Evolutionary conservation across 2,113 vertebrate genomes (phyloP), one percentile per base, ranked within the genome.

Genomic region (Pluvianellus socialis): DNA sequence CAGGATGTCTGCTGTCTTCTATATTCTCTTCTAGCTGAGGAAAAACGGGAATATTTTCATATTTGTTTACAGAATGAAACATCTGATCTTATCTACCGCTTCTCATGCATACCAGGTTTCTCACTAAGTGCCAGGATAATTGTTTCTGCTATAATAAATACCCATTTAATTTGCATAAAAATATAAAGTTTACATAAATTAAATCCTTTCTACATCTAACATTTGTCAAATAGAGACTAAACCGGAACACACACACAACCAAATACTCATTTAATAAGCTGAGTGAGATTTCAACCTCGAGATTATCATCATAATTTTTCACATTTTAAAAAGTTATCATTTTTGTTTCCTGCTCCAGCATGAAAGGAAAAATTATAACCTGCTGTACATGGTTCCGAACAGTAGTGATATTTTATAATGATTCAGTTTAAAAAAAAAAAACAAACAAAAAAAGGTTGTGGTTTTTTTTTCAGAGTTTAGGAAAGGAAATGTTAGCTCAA

Each of bases 121-220:
- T 88, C 95, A 96, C 94, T 98, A 97, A 97, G 95, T 95, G 92
- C 96, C 96, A 96, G 95, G 91, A 94, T 98, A 98, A 98, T 97
- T 98, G 97, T 98, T 97, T 98, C 91, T 97, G 96, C 94, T 90
- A 98, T 98, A 98, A 98, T 98, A 98, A 98, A 98, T 98, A 98
- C 94, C 96, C 97, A 97, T 96, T 97, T 97, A 93, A 98, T 98
- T 98, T 98, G 97, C 98, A 98, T 98, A 98, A 98, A 98, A 98
- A 98, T 97, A 97, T 98, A 98, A 98, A 98, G 98, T 98, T 98
- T 97, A 97, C 98, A 98, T 97, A 98, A 98, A 98, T 98, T 98
- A 98, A 98, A 98, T 96, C 45, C 86, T 97, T 96, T 97, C 94
- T 97, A 66, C 95, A 97, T 93, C 97, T 97, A 97, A 95, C 88